Base-by-base conservation (phyloP, 2,888 invertebrate genomes). In the Argynnis bischoffii region DNA sequence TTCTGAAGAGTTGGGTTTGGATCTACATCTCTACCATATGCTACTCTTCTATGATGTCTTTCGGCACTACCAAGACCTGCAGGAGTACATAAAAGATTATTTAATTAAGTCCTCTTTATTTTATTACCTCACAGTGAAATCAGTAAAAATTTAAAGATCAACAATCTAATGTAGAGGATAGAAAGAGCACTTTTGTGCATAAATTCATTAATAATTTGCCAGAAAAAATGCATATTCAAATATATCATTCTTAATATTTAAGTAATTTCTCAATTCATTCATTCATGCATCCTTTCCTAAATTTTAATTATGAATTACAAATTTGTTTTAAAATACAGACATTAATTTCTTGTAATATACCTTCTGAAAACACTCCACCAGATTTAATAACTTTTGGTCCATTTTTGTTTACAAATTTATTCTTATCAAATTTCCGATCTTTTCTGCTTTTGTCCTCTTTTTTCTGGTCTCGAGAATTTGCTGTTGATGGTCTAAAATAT, bases 361-460 rank as follows among this genome's bases (percentile, higher is more conserved):
- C 93, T 90, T 93, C 92, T 55, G 93, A 92, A 74, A 93, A 93
- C 3, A 93, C 92, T 69, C 93, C 93, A 71, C 79, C 78, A 1
- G 91, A 90, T 71, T 91, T 92, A 53, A 92, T 89, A 64, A 92
- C 78, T 56, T 85, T 87, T 1, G 89, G 87, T 4, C 87, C 89
- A 80, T 87, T 85, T 72, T 77, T 89, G 21, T 47, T 59, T 5
- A 79, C 73, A 67, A 84, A 81, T 64, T 77, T 87, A 56, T 84
- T 87, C 73, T 75, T 83, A 59, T 88, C 83, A 74, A 85, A 86
- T 72, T 76, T 87, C 11, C 81, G 80, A 4, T 90, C 88, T 55
- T 76, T 82, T 54, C 74, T 81, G 13, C 80, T 79, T 72, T 79
- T 87, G 1, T 89, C 86, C 57, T 89, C 87, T 76, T 79, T 86